These are phyloP conservation scores for Polietes domitor DNA, from an alignment of 2,888 invertebrate genomes.

Conservation along the genomic window DNA sequence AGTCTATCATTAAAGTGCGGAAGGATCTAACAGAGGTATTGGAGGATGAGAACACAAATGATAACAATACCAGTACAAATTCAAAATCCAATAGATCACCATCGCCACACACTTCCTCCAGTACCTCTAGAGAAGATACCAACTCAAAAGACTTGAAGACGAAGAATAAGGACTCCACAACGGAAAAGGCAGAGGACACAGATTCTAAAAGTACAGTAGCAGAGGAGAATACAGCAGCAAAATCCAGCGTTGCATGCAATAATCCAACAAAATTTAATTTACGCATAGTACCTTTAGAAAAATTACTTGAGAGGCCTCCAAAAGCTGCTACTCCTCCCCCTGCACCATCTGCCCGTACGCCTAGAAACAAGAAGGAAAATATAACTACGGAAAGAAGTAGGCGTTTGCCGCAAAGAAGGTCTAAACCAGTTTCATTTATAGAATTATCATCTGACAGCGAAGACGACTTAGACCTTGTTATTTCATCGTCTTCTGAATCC, in stretches of 20 bases:
- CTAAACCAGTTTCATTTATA: constrained; percentile 71
- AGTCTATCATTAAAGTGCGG: constrained; percentile 29
- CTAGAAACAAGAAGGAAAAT: neutral
- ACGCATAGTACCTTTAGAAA: constrained; percentile 76
- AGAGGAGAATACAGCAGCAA: constrained; percentile 46
- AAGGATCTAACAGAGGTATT: constrained; percentile 61
- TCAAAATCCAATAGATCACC: constrained; percentile 49
- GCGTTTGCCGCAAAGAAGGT: constrained; percentile 68
- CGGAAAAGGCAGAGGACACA: neutral
- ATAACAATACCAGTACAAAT: constrained; percentile 51
- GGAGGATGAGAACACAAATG: constrained; percentile 64
- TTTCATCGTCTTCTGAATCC: constrained; percentile 8
- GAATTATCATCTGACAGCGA: constrained; percentile 74
- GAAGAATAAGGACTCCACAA: neutral
- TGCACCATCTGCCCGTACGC: neutral
- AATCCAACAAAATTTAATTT: constrained; percentile 71
- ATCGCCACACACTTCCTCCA: constrained; percentile 57
- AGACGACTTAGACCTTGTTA: constrained; percentile 27
- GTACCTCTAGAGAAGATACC: constrained; percentile 61
- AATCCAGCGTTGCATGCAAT: constrained; percentile 64
- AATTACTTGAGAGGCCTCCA: constrained; percentile 73
- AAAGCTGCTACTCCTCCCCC: neutral
- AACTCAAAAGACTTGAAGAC: neutral
- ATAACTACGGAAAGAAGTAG: constrained; percentile 30
- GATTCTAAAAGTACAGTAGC: neutral